Base-by-base conservation (phyloP, 2,797 vertebrate species). In the Philypnodon macrostomus region DNA sequence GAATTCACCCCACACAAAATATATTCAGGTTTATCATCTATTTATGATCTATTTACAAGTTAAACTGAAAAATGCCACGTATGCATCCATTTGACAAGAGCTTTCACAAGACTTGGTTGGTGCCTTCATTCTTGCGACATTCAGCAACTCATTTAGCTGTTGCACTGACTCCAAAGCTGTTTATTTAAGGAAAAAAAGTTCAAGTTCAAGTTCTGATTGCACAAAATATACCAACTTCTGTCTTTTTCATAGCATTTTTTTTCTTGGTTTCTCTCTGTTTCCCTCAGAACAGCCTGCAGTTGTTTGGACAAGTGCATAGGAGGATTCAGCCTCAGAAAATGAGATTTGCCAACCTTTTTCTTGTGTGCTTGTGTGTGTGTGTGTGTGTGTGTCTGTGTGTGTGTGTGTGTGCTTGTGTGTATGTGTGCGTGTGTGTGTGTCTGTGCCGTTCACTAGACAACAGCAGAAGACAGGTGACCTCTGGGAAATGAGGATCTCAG, bases 401-500 rank as follows among this genome's bases (percentile, higher is more conserved):
- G 17, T 11, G 31, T 42, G 1, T 4, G 4, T 31, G 47, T n/a
- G n/a, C n/a, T n/a, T 37, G 47, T 13, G 31, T 13, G 31, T 32
- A 12, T 4, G 31, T 33, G 32, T 33, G 32, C 7, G 32, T n/a
- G 10, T 32, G 38, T 33, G 27, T 39, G 18, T 24, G 35, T 42
- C 2, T 4, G 10, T 47, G 50, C 37, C 30, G 29, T 51, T 51
- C 29, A 32, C 54, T 45, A 47, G 40, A 69, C 46, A 55, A 38
- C 45, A 51, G 41, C 18, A 27, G 34, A 33, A 40, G 19, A 44
- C 51, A 65, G 48, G 53, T 58, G 57, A 65, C 62, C 62, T 70
- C 62, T 61, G 57, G 57, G 67, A 65, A 65, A 70, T 65, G 62
- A 70, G 53, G 41, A 44, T 34, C 62, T 58, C 53, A 58, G 67